Evolutionary conservation across 2,797 vertebrate species (phyloP).

Genomic region (Sebastes umbrosus): DNA sequence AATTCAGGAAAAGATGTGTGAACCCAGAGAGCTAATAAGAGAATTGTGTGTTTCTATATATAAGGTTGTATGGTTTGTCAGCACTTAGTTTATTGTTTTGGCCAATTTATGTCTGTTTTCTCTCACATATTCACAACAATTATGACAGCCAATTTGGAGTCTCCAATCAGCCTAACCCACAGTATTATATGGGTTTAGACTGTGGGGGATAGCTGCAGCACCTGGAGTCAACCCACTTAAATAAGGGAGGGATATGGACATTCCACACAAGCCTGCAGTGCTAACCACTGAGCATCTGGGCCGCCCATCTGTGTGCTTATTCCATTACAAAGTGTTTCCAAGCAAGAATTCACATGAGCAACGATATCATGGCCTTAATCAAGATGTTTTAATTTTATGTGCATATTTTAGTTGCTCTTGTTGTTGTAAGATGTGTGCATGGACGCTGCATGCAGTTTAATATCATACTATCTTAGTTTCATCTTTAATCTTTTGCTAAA

Average conservation of each 20-base stretch:
- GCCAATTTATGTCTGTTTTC: not conserved
- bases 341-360: slow-evolving; percentile 11
- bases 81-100: not conserved
- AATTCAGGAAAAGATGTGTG: not conserved
- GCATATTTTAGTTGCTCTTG: slow-evolving; percentile 2
- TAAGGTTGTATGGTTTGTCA: not conserved
- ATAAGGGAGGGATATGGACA: not conserved
- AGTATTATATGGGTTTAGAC: not conserved
- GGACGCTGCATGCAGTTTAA: not conserved
- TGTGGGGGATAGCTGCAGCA: not conserved
- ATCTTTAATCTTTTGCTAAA: not conserved
- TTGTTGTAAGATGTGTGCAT: not conserved
- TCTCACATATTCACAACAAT: not conserved
- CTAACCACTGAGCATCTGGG: slow-evolving; percentile 37
- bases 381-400: slow-evolving; percentile 18
- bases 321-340: slow-evolving; percentile 8
- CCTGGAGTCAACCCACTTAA: slow-evolving; percentile 8
- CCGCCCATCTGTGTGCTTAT: slow-evolving; percentile 30
- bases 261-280: not conserved
- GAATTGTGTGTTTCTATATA: not conserved
- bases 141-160: not conserved
- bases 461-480: not conserved
- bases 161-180: not conserved
- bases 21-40: not conserved
- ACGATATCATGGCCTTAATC: slow-evolving; percentile 5